These are phyloP conservation scores for Thamnophis elegans DNA, from an alignment of 2,797 vertebrate genomes.

Conservation along the genomic window DNA sequence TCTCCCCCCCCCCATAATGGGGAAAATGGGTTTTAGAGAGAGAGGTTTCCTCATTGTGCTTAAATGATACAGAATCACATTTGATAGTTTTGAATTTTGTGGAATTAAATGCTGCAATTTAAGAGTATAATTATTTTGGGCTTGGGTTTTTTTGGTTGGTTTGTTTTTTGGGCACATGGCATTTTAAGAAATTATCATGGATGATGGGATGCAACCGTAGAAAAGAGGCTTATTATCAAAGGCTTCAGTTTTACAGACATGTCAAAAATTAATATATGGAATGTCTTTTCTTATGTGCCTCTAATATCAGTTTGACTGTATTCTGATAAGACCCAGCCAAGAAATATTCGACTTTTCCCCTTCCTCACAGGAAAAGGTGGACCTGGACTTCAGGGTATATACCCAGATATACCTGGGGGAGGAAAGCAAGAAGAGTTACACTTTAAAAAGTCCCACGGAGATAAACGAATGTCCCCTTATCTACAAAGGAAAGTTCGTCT, in stretches of 20 bases:
- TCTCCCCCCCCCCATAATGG: not conserved
- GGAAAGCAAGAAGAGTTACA: conserved; percentile 69
- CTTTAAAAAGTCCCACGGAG: conserved; percentile 70
- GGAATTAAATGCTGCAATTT: conserved; percentile 60
- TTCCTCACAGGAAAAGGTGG: conserved; percentile 75
- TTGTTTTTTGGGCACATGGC: conserved; percentile 18
- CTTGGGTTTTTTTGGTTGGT: rapidly evolving
- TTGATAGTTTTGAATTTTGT: conserved; percentile 56
- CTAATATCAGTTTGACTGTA: conserved; percentile 57
- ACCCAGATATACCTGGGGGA: conserved; percentile 68
- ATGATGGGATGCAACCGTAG: conserved; percentile 53
- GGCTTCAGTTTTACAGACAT: conserved; percentile 50
- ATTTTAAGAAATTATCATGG: conserved; percentile 40
- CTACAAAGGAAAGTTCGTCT: conserved; percentile 81
- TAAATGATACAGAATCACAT: conserved; percentile 63
- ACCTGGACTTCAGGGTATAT: conserved; percentile 69
- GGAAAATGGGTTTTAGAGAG: conserved; percentile 55
- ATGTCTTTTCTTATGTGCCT: conserved; percentile 47
- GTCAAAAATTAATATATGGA: conserved; percentile 54
- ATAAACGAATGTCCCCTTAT: conserved; percentile 85
- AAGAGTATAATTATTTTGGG: conserved; percentile 15
- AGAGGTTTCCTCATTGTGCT: conserved; percentile 55
- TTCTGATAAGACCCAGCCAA: conserved; percentile 69
- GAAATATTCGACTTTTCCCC: conserved; percentile 71
- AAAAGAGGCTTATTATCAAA: conserved; percentile 49